Evolutionary conservation across 2,113 vertebrate genomes (phyloP), one percentile per base, ranked within the genome.

Genomic region (Redunca redunca): DNA sequence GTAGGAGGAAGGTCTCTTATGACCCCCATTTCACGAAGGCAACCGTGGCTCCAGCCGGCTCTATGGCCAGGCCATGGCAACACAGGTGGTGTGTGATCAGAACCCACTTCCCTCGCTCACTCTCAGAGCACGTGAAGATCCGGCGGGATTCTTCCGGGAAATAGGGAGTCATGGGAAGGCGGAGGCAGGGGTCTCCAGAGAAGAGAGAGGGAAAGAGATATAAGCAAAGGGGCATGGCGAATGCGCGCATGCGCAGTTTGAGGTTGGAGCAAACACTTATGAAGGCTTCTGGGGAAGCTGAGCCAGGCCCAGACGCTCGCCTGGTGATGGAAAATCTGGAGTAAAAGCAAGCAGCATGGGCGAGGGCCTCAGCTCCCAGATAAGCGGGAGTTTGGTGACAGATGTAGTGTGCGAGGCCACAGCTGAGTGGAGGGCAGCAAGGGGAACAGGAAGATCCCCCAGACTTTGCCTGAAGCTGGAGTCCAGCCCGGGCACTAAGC

Each of bases 381-480:
- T 55, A 19, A 16, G 81, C 0, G 19, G 89, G 86, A 87, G 10
- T 57, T 85, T 94, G 91, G 93, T 46, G 91, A 78, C 95, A 95
- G 93, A 80, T 89, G 93, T 88, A 60, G 17, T 7, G 55, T 97
- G 89, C 78, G 97, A 83, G 77, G 90, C 40, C 82, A 57, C 88
- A 92, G 92, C 50, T 88, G 81, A 95, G 12, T 64, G 21, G 48
- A 53, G 85, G 52, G 64, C 36, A 85, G 74, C 84, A 58, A 67
- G 57, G 84, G 58, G 64, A 97, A 94, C 2, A 2, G 43, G 92
- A 90, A 91, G 94, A 83, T 89, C 28, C 95, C 64, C 85, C 77
- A 58, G 82, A 83, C 33, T 85, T 90, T 89, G 85, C 80, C 90
- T 53, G 87, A 94, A 94, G 36, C 90, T 97, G 74, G 90, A 92